Percentiles rank a stretch among this genome's conserved stretches.
Conservation (phyloP, 2,113 vertebrate species). For the Trochalopteron elliotii region DNA sequence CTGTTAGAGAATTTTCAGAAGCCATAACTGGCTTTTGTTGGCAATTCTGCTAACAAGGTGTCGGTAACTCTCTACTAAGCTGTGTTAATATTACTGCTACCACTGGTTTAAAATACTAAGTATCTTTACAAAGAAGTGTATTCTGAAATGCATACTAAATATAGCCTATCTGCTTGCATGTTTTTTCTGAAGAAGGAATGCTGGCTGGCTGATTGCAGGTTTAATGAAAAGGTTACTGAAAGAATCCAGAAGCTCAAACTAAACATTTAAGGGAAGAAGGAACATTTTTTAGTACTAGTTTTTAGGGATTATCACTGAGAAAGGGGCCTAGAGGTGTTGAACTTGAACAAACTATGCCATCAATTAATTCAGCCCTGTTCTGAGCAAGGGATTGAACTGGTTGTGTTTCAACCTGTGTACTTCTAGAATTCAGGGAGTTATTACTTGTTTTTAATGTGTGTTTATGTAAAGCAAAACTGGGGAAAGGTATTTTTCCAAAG, state of each 20-base stretch:
- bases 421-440: background rate
- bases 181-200: background rate
- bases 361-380: background rate
- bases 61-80: background rate
- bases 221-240: background rate
- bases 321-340: background rate
- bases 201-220: background rate
- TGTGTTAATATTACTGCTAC: background rate
- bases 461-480: background rate
- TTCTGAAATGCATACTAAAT: background rate
- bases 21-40: background rate
- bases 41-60: background rate
- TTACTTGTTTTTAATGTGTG: background rate
- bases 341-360: background rate
- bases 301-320: background rate
- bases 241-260: background rate
- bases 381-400: background rate
- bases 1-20: background rate
- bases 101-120: background rate
- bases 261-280: background rate
- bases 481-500: background rate
- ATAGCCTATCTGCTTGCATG: background rate
- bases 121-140: background rate
- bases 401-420: background rate
- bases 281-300: background rate